Conservation (phyloP, 2,888 invertebrate species). For the Tiphia femorata region DNA sequence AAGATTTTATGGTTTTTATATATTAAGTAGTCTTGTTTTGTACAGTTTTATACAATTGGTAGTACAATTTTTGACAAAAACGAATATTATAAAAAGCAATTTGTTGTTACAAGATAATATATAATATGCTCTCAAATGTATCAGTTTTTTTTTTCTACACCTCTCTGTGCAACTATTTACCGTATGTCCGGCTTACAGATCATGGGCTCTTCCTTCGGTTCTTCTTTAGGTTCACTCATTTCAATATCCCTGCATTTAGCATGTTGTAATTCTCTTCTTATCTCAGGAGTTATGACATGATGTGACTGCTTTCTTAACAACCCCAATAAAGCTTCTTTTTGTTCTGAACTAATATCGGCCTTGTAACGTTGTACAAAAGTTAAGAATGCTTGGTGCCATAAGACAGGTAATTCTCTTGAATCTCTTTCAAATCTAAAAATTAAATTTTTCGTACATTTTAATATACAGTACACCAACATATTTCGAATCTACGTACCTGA, state of each 20-base stretch:
- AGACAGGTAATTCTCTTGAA: slow-evolving; percentile 86
- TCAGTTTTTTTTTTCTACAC: too few species aligned
- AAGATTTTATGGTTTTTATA: too few species aligned
- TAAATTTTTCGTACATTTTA: neutral
- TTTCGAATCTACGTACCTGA: slow-evolving; percentile 75
- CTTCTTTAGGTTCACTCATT: slow-evolving; percentile 60
- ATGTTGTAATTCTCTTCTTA: slow-evolving; percentile 87
- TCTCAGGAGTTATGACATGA: slow-evolving; percentile 83
- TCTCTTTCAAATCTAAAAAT: slow-evolving; percentile 85
- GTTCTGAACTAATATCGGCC: slow-evolving; percentile 92
- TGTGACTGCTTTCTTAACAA: slow-evolving; percentile 82
- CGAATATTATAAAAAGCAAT: too few species aligned
- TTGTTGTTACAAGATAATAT: too few species aligned
- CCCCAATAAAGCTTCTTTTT: slow-evolving; percentile 86
- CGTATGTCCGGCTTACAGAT: too few species aligned
- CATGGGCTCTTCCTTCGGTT: too few species aligned
- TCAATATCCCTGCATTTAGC: slow-evolving; percentile 85
- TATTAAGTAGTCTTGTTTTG: too few species aligned
- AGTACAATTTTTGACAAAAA: too few species aligned
- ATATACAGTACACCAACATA: neutral
- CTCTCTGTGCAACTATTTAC: too few species aligned
- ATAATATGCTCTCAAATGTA: too few species aligned
- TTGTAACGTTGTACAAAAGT: slow-evolving; percentile 97
- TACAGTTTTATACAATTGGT: too few species aligned
- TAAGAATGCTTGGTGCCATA: slow-evolving; percentile 97